Base-by-base conservation (phyloP, 2,888 invertebrate genomes). In the Eupeodes latifasciatus region DNA sequence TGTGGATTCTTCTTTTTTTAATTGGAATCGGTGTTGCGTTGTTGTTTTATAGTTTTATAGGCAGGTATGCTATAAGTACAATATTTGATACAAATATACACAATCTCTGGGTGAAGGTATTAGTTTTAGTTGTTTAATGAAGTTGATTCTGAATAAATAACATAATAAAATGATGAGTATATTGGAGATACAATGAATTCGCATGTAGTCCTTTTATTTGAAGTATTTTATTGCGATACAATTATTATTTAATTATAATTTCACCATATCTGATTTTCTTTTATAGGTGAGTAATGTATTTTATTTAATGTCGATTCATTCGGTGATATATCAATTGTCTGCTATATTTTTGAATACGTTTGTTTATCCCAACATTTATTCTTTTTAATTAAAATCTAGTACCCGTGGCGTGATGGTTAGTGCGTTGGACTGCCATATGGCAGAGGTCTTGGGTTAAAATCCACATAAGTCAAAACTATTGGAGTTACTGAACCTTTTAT, bases 121-220 rank as follows among this genome's bases (percentile, higher is more conserved):
- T 47, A 47, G 11, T 57, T 57, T 12, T 19, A 2, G 27, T 27
- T 57, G 16, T 55, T 19, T 55, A 57, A 59, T 59, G 34, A 59
- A 59, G 59, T 59, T 14, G 59, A 34, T 14, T 59, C 59, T 34
- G 14, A 34, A 57, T 27, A 57, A 57, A 57, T 57, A 27, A 27
- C 34, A 57, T 57, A 27, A 57, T 57, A 27, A 27, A 27, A 57
- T 57, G 57, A 57, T 12, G 6, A 57, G 11, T 57, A 27, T 7
- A 27, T 12, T 11, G 1, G 27, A 40, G 40, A 7, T 40, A 40
- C 6, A 40, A 40, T 4, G 40, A 0, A 40, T 40, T 40, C 12
- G 27, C 27, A 27, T 57, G 12, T 27, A 27, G 27, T 27, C 27
- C 27, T 27, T 57, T 57, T 27, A 6, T 57, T 27, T 27, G 27